Base-by-base conservation (phyloP, 2,113 vertebrate species). In the Pterocles burchelli region DNA sequence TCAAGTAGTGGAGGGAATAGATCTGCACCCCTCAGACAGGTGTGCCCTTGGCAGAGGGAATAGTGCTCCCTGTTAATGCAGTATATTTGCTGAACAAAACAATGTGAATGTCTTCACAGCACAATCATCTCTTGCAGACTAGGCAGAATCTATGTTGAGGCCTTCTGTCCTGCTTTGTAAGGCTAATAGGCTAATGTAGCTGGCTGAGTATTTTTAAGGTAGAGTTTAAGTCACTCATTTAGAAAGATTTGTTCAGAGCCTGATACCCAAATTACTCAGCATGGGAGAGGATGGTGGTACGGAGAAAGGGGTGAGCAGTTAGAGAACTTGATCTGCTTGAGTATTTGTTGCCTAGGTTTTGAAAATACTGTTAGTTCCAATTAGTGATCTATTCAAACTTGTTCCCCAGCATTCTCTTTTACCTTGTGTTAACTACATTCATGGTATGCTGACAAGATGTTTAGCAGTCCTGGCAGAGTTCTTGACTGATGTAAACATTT, bases 401-500 rank as follows among this genome's bases (percentile, higher is more conserved):
- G 67, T 77, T 95, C 41, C 55, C 48, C 49, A 41, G 63, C 11
- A 7, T 89, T 95, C 59, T 92, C 28, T 88, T 94, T 87, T 96
- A 83, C 88, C 63, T 94, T 63, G 74, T 65, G 83, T 65, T 83
- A 93, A 57, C 48, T 49, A 9, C 61, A 61, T 76, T 90, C 16
- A 14, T 28, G 17, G 70, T 80, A 73, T 81, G 61, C 88, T 90
- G 92, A 92, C 86, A 90, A 95, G 95, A 89, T 80, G 54, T 77
- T 97, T 91, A 96, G 90, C 3, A n/a, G 46, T 89, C 85, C 85
- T 95, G 87, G 72, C 89, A 94, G 81, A 85, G 90, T 81, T 88
- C 77, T 58, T 93, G 92, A 88, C 91, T 93, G 92, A 93, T 94
- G 77, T 94, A 96, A 97, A 97, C 59, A 66, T 87, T 96, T 96